Base-by-base conservation (phyloP, 1,140 invertebrate genomes). In the Zeugodacus cucurbitae region DNA sequence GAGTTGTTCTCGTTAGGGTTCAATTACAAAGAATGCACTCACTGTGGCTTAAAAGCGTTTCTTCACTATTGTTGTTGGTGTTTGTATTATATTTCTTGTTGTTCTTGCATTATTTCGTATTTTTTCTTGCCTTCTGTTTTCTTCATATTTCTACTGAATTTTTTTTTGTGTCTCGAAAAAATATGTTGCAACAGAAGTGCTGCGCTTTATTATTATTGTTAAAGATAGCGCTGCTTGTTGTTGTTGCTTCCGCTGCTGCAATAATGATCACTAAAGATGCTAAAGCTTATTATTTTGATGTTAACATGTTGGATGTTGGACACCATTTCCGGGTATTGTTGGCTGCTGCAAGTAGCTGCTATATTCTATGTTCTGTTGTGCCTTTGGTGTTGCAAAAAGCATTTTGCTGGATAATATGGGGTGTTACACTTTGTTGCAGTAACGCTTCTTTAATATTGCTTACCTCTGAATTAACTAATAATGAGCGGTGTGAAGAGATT, bases 171-270 rank as follows among this genome's bases (percentile, higher is more conserved):
- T 74, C 7, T 74, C 5, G 6, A 29, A 70, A 32, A 34, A 11
- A 11, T n/a, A n/a, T 48, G 44, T 82, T 82, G 74, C 74, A 82
- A 54, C 74, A 82, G 44, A 54, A 54, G 44, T 82, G 44, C 74
- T 82, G 74, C 74, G 74, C 74, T 48, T 82, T 82, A 82, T 82
- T 82, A 82, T 82, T 82, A 54, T 82, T 82, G 20, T 54, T 48
- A n/a, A n/a, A n/a, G n/a, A n/a, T n/a, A n/a, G n/a, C n/a, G 74
- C 44, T 44, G 11, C 29, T 37, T 70, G 22, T 29, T 70, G 10
- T 17, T 70, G 4, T 17, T 70, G 64, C n/a, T n/a, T n/a, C n/a
- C n/a, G n/a, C 17, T 70, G 74, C 74, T n/a, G 11, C 74, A 54
- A 54, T 82, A 82, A 82, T 32, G 44, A 82, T 54, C 41, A 22